Conservation (phyloP, 2,797 vertebrate species). For the Oreonectes daqikongensis region DNA sequence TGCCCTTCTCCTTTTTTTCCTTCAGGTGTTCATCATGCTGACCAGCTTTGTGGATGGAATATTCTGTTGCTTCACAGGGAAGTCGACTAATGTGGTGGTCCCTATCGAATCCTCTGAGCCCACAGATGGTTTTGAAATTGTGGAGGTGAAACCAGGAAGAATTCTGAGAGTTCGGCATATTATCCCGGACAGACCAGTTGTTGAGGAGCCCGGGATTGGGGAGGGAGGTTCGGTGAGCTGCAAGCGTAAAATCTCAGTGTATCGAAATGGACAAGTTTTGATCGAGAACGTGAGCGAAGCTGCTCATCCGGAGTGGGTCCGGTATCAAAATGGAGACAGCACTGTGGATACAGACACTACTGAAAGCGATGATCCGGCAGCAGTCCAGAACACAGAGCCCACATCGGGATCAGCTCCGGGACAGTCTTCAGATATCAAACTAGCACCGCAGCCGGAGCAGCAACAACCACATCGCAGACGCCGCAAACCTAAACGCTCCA, state of each 20-base stretch:
- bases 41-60: conserved; percentile 86
- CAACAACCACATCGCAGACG: conserved; percentile 68
- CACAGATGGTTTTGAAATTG: conserved; percentile 87
- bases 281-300: conserved; percentile 89
- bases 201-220: conserved; percentile 65
- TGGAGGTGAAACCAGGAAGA: conserved; percentile 94
- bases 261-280: conserved; percentile 89
- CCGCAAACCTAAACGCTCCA: conserved; percentile 86
- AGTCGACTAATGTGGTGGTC: conserved; percentile 83
- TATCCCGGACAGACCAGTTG: conserved; percentile 68
- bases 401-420: conserved; percentile 42
- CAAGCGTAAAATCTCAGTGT: conserved; percentile 89
- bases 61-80: conserved; percentile 89
- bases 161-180: conserved; percentile 87
- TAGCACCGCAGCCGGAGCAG: conserved; percentile 54
- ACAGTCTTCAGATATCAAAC: conserved; percentile 28
- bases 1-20: not conserved
- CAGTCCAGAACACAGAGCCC: conserved; percentile 29
- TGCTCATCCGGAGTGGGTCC: conserved; percentile 76
- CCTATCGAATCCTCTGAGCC: conserved; percentile 85
- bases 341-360: conserved; percentile 80
- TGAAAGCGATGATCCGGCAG: conserved; percentile 61
- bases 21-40: conserved; percentile 81
- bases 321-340: conserved; percentile 72
- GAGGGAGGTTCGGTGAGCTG: conserved; percentile 80